A percentile compares a stretch with the other conserved stretches of the same genome.
Conservation (phyloP, 2,113 vertebrate species). For the Riparia riparia region DNA sequence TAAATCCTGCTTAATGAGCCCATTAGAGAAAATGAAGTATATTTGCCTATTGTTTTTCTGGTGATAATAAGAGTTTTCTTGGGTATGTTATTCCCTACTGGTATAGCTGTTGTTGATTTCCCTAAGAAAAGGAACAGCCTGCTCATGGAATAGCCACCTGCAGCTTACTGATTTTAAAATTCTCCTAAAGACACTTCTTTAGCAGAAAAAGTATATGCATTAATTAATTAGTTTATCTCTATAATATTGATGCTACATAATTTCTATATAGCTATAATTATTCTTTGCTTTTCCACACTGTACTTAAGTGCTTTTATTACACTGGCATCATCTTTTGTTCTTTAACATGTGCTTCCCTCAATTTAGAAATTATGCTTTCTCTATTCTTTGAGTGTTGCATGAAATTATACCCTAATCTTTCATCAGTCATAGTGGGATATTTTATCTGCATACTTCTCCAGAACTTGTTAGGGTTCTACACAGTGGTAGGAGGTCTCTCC, state of each 20-base stretch:
- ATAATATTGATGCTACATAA: background rate
- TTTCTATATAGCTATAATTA: background rate
- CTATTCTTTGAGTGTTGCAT: background rate
- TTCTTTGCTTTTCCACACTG: background rate
- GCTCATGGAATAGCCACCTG: background rate
- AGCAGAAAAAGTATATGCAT: background rate
- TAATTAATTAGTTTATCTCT: background rate
- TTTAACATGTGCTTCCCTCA: background rate
- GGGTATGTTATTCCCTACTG: background rate
- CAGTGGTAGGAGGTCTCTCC: background rate
- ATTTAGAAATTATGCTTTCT: background rate
- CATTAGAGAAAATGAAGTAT: background rate
- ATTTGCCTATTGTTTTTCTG: background rate
- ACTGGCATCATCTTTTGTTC: background rate
- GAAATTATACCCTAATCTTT: background rate
- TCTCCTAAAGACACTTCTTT: background rate
- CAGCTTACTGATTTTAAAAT: background rate
- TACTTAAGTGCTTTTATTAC: background rate
- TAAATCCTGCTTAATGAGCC: background rate
- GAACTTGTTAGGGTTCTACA: background rate
- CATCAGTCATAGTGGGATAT: background rate
- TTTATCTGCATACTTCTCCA: background rate
- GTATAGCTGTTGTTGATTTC: background rate
- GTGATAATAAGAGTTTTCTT: background rate
- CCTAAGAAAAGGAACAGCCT: background rate